Evolutionary conservation across 2,113 vertebrate genomes (phyloP).

Genomic region (Ctenodactylus gundi): DNA sequence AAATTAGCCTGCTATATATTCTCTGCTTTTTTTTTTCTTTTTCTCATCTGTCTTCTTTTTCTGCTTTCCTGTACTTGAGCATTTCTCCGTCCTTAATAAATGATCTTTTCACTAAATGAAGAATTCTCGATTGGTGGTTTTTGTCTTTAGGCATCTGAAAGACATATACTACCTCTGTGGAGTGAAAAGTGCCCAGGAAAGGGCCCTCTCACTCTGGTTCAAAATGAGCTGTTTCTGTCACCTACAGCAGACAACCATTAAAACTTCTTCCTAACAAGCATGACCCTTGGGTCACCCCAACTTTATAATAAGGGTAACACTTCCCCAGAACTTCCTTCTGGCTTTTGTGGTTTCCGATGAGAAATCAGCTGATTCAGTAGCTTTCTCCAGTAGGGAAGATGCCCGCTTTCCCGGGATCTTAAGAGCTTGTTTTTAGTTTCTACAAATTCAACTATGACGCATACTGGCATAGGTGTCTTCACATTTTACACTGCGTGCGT

Average conservation of each 20-base stretch:
- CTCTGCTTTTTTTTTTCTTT: background rate
- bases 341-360: background rate
- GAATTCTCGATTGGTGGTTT: background rate
- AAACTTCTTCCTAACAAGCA: background rate
- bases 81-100: background rate
- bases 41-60: background rate
- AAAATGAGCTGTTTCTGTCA: background rate
- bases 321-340: background rate
- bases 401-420: background rate
- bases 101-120: background rate
- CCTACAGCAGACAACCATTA: background rate
- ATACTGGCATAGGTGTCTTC: background rate
- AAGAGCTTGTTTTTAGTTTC: slow-evolving; percentile 14
- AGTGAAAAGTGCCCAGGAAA: background rate
- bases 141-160: background rate
- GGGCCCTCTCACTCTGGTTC: background rate
- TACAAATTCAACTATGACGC: background rate
- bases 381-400: background rate
- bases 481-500: background rate
- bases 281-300: background rate
- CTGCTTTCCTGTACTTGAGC: background rate
- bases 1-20: no score
- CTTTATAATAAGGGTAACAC: background rate
- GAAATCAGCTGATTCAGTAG: background rate
- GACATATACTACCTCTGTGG: background rate